Conservation (phyloP, 2,113 vertebrate genomes). For the Labeo catla region DNA sequence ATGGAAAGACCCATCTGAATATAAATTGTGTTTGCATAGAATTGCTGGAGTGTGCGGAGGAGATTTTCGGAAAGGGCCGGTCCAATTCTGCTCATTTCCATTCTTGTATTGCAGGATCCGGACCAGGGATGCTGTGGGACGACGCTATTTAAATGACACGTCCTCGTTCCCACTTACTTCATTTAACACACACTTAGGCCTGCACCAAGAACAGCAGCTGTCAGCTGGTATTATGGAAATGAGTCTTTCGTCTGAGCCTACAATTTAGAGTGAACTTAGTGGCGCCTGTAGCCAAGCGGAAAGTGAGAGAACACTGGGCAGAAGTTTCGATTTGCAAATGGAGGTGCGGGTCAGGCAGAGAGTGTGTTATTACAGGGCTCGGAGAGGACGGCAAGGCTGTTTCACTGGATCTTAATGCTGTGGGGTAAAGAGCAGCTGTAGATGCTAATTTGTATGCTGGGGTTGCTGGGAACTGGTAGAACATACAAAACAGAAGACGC, state of each 20-base stretch:
- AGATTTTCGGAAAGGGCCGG: conserved; percentile 55
- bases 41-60: conserved; percentile 59
- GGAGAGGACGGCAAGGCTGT: conserved; percentile 10
- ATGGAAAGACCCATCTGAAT: conserved; percentile 79
- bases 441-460: conserved; percentile 39
- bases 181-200: conserved; percentile 69
- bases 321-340: conserved; percentile 57
- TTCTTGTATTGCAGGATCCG: background rate
- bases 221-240: conserved; percentile 73
- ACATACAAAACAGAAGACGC: conserved; percentile 10
- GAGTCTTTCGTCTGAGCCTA: conserved; percentile 57
- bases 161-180: conserved; percentile 65
- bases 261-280: conserved; percentile 63
- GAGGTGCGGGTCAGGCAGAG: conserved; percentile 52
- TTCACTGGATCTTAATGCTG: conserved; percentile 17
- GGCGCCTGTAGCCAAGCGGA: conserved; percentile 62
- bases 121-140: conserved; percentile 26
- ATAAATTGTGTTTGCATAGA: conserved; percentile 67
- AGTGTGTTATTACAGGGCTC: conserved; percentile 47
- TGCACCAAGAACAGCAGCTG: conserved; percentile 57
- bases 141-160: conserved; percentile 52
- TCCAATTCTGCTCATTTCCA: conserved; percentile 11
- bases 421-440: conserved; percentile 14
- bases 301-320: conserved; percentile 23
- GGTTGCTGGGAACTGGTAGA: background rate